A percentile compares a stretch with the other conserved stretches of the same genome.
Evolutionary conservation across 2,888 invertebrate genomes (phyloP).

Genomic region (Argynnis bischoffii): DNA sequence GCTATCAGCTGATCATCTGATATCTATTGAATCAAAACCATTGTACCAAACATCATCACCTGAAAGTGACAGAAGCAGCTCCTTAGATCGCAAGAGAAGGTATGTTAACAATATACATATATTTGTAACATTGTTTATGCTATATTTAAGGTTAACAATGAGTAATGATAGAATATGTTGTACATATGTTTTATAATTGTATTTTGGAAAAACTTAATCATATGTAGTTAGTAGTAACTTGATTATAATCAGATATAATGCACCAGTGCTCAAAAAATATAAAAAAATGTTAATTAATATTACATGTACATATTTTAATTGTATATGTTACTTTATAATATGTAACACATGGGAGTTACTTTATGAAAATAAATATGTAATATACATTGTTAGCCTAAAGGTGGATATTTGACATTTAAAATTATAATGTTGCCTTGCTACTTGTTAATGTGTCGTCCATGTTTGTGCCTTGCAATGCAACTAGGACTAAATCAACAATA

Average conservation of each 20-base stretch:
- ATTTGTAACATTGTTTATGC: not conserved
- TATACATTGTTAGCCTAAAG: not conserved
- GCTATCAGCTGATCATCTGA: slow-evolving; percentile 76
- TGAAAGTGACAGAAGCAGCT: slow-evolving; percentile 76
- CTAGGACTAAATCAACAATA: slow-evolving; percentile 71
- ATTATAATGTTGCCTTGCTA: slow-evolving; percentile 7
- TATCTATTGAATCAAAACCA: slow-evolving; percentile 69
- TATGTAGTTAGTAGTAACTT: no score
- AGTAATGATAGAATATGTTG: no score
- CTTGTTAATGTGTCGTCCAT: slow-evolving; percentile 31
- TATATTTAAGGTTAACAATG: not conserved
- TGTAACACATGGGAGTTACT: no score
- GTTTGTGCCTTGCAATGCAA: slow-evolving; percentile 36
- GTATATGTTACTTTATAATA: no score
- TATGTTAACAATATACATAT: slow-evolving; percentile 44
- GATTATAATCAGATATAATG: no score
- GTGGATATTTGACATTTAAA: not conserved
- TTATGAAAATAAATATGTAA: no score
- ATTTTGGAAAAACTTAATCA: no score
- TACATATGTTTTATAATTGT: no score
- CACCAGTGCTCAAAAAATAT: no score
- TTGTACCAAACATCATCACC: slow-evolving; percentile 73
- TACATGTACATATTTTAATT: no score
- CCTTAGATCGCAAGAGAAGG: slow-evolving; percentile 74
- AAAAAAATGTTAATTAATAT: no score